Base-by-base conservation (phyloP, 2,888 invertebrate species). In the Diarsia rubi region DNA sequence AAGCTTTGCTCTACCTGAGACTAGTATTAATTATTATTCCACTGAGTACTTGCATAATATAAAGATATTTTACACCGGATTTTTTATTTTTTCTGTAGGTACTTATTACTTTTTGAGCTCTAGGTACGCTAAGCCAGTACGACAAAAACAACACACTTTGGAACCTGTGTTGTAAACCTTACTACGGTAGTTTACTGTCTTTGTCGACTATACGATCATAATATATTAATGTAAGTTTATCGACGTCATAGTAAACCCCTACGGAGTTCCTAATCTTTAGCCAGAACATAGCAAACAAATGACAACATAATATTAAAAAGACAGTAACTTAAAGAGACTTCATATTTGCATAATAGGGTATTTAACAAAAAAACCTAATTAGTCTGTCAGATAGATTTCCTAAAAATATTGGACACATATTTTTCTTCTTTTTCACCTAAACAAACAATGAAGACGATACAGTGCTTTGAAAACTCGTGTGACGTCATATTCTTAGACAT, bases 1-100 rank as follows among this genome's bases (percentile, higher is more conserved):
- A 63, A 54, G 21, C 63, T 67, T 82, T 57, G 47, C 14, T 31
- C 21, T 47, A 80, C 19, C 14, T 27, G 31, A 60, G 1, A 37
- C 1, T 47, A 27, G n/a, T 47, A 12, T 47, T n/a, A n/a, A 12
- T 21, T 62, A n/a, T n/a, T 37, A 42, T n/a, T 42, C n/a, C n/a
- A 42, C n/a, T n/a, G 6, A 24, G 42, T 42, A 27, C 49, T 44
- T 27, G 3, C 27, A 14, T 12, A 47, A 72, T 19, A 52, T 21
- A 63, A 57, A 24, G 9, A 24, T 0, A 31, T 44, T 47, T 42
- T 3, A 31, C 12, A 1, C 1, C 44, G 14, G 16, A 11, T 44
- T 44, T 11, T 52, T 19, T 9, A 12, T 69, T 21, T 4, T 42
- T 42, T 16, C n/a, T 42, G 47, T n/a, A 78, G 54, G 19, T n/a